These are phyloP conservation scores for Hypsibius dujardini DNA, from an alignment of 1,140 invertebrate species.

Conservation along the genomic window DNA sequence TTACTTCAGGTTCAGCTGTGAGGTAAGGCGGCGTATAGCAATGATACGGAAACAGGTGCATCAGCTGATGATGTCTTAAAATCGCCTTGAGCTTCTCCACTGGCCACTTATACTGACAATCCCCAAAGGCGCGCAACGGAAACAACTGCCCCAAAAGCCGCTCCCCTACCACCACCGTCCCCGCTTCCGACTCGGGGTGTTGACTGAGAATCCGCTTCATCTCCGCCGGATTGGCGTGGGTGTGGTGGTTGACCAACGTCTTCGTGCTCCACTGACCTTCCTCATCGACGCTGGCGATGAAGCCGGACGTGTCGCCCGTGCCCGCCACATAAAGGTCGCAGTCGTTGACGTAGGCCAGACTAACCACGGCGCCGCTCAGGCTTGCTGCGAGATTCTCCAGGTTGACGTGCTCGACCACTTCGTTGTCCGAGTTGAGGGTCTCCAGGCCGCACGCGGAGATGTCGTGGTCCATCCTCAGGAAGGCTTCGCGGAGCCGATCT, in stretches of 20 bases:
- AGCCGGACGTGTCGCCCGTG: conserved; percentile 35
- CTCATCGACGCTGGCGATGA: conserved; percentile 6
- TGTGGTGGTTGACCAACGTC: conserved; percentile 68
- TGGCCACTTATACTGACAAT: conserved; percentile 86
- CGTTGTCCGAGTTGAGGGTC: conserved; percentile 12
- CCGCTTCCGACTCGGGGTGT: conserved; percentile 66
- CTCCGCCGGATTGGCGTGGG: conserved; percentile 69
- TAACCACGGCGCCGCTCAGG: conserved; percentile 55
- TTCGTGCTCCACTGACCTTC: conserved; percentile 48
- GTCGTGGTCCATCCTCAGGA: conserved; percentile 59
- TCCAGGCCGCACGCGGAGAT: conserved; percentile 37
- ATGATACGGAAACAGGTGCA: conserved; percentile 46
- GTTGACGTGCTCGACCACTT: conserved; percentile 21
- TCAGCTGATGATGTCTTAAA: conserved; percentile 33
- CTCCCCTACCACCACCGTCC: conserved; percentile 65
- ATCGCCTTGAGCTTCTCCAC: conserved; percentile 50
- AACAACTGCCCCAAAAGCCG: conserved; percentile 77
- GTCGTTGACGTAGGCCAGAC: conserved; percentile 64
- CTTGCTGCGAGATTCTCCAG: conserved; percentile 17
- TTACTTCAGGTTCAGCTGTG: conserved; percentile 67
- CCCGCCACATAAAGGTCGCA: conserved; percentile 70
- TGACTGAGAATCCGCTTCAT: conserved; percentile 40
- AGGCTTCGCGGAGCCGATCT: conserved; percentile 50
- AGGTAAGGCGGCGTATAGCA: conserved; percentile 91
- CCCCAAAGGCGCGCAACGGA: conserved; percentile 85